These are phyloP conservation scores for Leucosticte australis DNA, from an alignment of 2,113 vertebrate species.

Conservation along the genomic window DNA sequence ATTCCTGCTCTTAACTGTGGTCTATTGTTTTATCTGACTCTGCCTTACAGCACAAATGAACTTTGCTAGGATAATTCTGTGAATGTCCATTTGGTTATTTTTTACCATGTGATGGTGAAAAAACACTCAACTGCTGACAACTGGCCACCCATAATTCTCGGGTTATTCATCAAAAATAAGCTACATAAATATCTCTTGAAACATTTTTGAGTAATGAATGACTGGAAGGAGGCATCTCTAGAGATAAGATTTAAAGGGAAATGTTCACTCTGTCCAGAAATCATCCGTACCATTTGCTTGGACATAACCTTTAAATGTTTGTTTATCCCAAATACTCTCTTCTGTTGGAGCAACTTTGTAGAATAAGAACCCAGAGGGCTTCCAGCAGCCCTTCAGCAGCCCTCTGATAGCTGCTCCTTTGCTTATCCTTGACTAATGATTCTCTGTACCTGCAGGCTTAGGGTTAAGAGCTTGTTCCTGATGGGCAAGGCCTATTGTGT, in stretches of 20 bases:
- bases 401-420: neutral
- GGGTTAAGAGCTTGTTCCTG: neutral
- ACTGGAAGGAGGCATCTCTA: neutral
- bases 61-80: neutral
- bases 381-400: neutral
- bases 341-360: neutral
- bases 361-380: neutral
- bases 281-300: neutral
- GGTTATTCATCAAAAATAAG: neutral
- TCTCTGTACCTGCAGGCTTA: neutral
- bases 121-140: neutral
- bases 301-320: neutral
- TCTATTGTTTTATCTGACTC: neutral
- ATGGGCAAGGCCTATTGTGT: neutral
- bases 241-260: neutral
- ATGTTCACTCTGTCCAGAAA: neutral
- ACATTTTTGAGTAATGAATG: neutral
- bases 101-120: neutral
- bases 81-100: neutral
- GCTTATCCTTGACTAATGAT: neutral
- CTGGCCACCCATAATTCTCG: neutral
- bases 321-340: neutral
- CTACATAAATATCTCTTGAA: neutral
- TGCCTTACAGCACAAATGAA: neutral
- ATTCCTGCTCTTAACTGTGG: neutral